Evolutionary conservation across 2,113 vertebrate species (phyloP), one percentile per base, ranked within the genome.

Genomic region (Psophia crepitans): DNA sequence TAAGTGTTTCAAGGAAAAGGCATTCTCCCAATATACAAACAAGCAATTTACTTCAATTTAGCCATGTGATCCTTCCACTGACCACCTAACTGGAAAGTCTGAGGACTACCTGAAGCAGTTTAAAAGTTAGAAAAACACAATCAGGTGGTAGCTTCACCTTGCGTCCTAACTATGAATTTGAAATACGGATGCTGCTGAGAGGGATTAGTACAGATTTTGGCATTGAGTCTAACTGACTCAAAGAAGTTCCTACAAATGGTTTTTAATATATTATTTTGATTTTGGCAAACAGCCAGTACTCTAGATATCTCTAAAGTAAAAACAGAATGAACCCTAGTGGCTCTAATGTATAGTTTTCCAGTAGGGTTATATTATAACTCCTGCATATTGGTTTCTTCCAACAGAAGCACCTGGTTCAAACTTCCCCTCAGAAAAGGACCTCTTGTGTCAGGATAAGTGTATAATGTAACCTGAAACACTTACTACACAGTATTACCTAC

Each of bases 291-390:
- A 75, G 87, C 65, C 81, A 91, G 61, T 39, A 48, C 24, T 75
- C 30, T 18, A 54, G 43, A 71, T 39, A 82, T 43, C 30, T 87
- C 32, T 84, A 46, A 74, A 89, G 10, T 71, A 44, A 94, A 96
- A 96, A 93, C 53, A 92, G 44, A 95, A 57, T 91, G 89, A 94
- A 96, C 87, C 20, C 73, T 91, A 87, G 68, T 87, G 66, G 78
- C 37, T 89, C 41, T 48, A 90, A 85, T 0, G 0, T 35, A 82
- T 15, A 63, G 68, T 51, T 83, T 91, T 89, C 64, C 46, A 64
- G 43, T 71, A 53, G 4, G 11, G 49, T 77, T 77, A 58, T 23
- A 82, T 8, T 53, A 0, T 41, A 73, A 44, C 19, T 84, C 32
- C 24, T 56, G 24, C 20, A 82, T 82, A 87, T 2, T 35, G 19